These are phyloP conservation scores for Isichthys henryi DNA, from an alignment of 2,113 vertebrate genomes.

Conservation along the genomic window DNA sequence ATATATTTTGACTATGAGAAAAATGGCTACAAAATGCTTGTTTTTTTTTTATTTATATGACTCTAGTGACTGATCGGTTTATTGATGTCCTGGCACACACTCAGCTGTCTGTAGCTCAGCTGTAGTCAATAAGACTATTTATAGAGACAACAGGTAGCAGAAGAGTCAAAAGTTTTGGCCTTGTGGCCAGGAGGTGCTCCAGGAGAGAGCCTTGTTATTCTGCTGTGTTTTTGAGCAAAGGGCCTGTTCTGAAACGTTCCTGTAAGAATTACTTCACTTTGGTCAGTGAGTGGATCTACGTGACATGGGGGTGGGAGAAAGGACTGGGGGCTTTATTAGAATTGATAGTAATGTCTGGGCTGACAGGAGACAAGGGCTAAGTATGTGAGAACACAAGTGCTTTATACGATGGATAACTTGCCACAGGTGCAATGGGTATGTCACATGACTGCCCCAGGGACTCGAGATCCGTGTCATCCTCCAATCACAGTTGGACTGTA, in stretches of 20 bases:
- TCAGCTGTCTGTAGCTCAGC: not conserved
- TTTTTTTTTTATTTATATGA: not conserved
- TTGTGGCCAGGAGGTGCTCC: not conserved
- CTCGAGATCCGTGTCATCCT: not conserved
- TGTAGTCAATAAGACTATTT: not conserved
- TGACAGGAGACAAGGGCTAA: not conserved
- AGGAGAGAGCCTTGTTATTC: not conserved
- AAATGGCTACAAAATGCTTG: constrained; percentile 2
- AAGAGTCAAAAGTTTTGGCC: not conserved
- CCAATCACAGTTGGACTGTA: not conserved
- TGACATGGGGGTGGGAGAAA: not conserved
- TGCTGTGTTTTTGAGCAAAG: not conserved
- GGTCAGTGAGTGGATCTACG: not conserved
- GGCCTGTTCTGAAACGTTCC: not conserved
- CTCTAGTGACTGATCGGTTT: not conserved
- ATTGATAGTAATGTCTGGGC: not conserved
- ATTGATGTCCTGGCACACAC: not conserved
- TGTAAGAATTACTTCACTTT: not conserved
- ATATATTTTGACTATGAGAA: constrained; percentile 2
- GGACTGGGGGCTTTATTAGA: not conserved
- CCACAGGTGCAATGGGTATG: not conserved
- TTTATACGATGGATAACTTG: not conserved
- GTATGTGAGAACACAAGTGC: not conserved
- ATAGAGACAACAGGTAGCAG: not conserved
- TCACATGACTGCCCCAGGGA: not conserved